These are phyloP conservation scores for Arctopsyche grandis DNA, from an alignment of 1,140 invertebrate species.

Conservation along the genomic window DNA sequence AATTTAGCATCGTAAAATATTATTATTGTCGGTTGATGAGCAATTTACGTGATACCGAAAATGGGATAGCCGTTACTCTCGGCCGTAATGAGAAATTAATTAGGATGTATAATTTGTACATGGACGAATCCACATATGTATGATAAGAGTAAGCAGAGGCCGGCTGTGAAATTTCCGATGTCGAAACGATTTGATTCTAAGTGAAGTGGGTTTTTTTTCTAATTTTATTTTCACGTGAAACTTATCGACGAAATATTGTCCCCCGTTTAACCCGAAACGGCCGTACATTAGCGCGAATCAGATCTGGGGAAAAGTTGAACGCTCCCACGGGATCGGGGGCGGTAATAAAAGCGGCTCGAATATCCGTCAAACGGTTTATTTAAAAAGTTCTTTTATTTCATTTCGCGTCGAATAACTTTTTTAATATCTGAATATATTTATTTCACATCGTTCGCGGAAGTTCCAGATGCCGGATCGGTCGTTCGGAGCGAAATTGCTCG, in stretches of 20 bases:
- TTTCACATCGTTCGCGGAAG: not conserved
- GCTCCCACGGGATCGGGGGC: no score
- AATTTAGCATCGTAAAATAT: slow-evolving; percentile 32
- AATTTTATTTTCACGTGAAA: no score
- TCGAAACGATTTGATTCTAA: no score
- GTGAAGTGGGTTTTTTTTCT: no score
- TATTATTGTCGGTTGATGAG: slow-evolving; percentile 30
- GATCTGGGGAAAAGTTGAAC: no score
- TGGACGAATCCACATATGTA: no score
- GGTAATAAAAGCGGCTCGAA: not conserved
- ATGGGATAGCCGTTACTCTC: not conserved
- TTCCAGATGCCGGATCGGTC: not conserved
- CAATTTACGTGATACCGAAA: slow-evolving; percentile 25
- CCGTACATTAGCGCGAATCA: no score
- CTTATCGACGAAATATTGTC: no score
- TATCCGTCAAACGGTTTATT: slow-evolving; percentile 22
- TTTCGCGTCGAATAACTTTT: slow-evolving; percentile 24
- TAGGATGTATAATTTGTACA: not conserved
- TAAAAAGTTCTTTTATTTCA: slow-evolving; percentile 22
- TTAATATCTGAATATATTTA: slow-evolving; percentile 31
- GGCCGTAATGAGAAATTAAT: slow-evolving; percentile 20
- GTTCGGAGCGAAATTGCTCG: not conserved
- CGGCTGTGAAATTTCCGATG: no score
- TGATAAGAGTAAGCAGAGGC: no score
- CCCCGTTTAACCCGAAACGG: no score